phyloP scores from a whole-genome alignment of 37 sponge, comb jelly and placozoan species.

The Cliona cf. orientalis region DNA sequence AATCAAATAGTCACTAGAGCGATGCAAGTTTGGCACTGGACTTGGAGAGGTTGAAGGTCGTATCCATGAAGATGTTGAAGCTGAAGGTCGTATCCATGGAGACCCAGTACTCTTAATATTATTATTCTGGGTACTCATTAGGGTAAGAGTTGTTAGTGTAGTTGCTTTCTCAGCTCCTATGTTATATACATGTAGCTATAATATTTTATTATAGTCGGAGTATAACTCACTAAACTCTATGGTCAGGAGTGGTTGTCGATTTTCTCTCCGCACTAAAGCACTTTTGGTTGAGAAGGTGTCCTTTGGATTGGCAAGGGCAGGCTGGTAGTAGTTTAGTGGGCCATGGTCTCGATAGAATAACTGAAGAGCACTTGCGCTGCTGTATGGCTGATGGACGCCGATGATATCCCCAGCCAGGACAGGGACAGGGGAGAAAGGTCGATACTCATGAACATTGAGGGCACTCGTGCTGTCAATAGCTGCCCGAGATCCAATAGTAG shows the following conservation, averaged over 20 bases:
- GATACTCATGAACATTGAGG: not conserved
- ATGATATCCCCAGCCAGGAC: not conserved
- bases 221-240: not conserved
- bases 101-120: no score
- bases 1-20: not conserved
- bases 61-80: no score
- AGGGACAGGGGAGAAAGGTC: not conserved
- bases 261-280: not conserved
- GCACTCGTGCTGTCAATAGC: not conserved
- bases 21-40: not conserved
- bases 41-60: not conserved
- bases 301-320: not conserved
- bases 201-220: no score
- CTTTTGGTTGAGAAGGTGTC: not conserved
- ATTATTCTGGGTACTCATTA: no score
- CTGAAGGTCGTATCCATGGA: no score
- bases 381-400: constrained; percentile 1
- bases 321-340: not conserved
- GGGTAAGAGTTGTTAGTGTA: no score
- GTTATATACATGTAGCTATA: no score
- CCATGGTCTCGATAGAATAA: not conserved
- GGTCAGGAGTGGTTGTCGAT: not conserved
- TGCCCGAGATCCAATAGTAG: not conserved
- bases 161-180: no score
- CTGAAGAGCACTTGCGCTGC: not conserved